Conservation (phyloP, 2,888 invertebrate species). For the Furcula furcula region DNA sequence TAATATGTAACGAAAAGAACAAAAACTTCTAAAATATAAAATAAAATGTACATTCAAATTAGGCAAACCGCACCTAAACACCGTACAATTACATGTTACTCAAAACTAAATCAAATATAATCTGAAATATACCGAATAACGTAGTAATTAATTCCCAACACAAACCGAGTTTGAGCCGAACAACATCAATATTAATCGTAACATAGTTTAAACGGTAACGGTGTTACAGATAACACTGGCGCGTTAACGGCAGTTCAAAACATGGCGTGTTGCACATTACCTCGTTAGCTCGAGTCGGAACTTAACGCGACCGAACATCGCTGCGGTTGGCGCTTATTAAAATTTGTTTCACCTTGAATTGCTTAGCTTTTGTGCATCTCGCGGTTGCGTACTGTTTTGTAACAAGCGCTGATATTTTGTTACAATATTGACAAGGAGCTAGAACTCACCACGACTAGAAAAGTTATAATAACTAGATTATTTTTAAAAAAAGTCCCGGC, state of each 20-base stretch:
- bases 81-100: too few species aligned
- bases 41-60: too few species aligned
- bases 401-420: not conserved
- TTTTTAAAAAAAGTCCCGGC: too few species aligned
- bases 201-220: constrained; percentile 33
- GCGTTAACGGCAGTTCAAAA: constrained; percentile 49
- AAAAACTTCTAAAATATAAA: too few species aligned
- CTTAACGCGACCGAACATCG: constrained; percentile 31
- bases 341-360: constrained; percentile 48
- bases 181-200: constrained; percentile 26
- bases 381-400: constrained; percentile 8
- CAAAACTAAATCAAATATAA: not conserved
- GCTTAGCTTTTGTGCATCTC: constrained; percentile 20
- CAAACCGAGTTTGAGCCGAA: constrained; percentile 14
- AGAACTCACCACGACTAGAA: too few species aligned
- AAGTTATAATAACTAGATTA: too few species aligned
- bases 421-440: too few species aligned
- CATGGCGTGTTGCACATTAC: constrained; percentile 44
- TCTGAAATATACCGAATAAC: not conserved
- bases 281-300: constrained; percentile 39
- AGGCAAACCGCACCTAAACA: too few species aligned
- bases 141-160: constrained; percentile 1
- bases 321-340: constrained; percentile 62
- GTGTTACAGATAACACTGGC: constrained; percentile 34
- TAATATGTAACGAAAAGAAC: too few species aligned